Conservation (phyloP, 2,113 vertebrate genomes). For the Cyanoliseus patagonus region DNA sequence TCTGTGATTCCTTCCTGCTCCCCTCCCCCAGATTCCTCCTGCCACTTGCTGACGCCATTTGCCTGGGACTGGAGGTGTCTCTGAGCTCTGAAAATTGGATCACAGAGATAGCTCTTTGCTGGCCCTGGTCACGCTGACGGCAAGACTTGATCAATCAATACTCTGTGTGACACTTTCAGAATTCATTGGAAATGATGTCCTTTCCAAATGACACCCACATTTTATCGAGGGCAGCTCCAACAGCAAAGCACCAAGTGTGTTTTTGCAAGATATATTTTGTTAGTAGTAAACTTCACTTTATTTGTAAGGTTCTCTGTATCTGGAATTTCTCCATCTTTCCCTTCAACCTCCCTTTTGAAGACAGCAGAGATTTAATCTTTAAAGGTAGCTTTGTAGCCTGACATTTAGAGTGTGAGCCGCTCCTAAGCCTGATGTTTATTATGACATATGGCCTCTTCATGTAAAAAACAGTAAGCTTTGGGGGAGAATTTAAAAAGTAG, state of each 20-base stretch:
- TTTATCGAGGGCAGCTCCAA: slow-evolving; percentile 69
- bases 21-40: neutral
- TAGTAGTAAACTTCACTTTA: slow-evolving; percentile 65
- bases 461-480: slow-evolving; percentile 58
- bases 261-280: slow-evolving; percentile 66
- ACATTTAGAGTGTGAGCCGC: slow-evolving; percentile 66
- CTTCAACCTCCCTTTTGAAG: slow-evolving; percentile 58
- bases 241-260: slow-evolving; percentile 61
- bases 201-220: slow-evolving; percentile 78
- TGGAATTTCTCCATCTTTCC: slow-evolving; percentile 42
- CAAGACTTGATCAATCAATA: slow-evolving; percentile 90
- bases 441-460: slow-evolving; percentile 42
- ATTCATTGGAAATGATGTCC: slow-evolving; percentile 80
- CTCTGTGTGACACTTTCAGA: slow-evolving; percentile 78
- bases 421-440: slow-evolving; percentile 61
- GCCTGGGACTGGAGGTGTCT: slow-evolving; percentile 83
- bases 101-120: slow-evolving; percentile 85
- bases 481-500: slow-evolving; percentile 55
- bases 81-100: slow-evolving; percentile 90
- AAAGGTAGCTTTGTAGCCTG: slow-evolving; percentile 68
- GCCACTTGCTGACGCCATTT: slow-evolving; percentile 74
- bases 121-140: slow-evolving; percentile 82
- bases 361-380: slow-evolving; percentile 66
- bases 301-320: slow-evolving; percentile 50
- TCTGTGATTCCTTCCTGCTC: neutral